Evolutionary conservation across 2,797 vertebrate genomes (phyloP).

Genomic region (Pseudochromis fuscus): DNA sequence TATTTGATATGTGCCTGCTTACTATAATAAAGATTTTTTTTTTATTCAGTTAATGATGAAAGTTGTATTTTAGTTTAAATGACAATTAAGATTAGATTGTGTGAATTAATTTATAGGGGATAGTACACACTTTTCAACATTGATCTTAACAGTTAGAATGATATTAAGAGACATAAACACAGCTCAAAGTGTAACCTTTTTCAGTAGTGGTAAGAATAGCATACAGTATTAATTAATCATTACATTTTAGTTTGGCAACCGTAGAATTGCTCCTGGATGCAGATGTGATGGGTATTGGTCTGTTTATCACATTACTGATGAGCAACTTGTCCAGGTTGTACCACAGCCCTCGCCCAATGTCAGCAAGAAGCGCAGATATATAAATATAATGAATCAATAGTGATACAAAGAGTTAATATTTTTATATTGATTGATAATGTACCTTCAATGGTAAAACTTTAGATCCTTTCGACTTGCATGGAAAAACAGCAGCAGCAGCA

Average conservation of each 20-base stretch:
- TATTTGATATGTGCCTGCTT: not conserved
- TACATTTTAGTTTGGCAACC: not conserved
- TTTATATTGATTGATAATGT: too few relatives aligned
- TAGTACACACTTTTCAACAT: not conserved
- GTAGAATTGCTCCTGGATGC: not conserved
- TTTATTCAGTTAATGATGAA: too few relatives aligned
- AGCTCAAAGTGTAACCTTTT: not conserved
- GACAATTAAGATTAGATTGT: not conserved
- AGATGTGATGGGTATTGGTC: not conserved
- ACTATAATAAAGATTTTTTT: too few relatives aligned
- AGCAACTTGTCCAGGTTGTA: not conserved
- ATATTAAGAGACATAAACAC: not conserved
- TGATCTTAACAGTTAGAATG: not conserved
- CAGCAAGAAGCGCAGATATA: too few relatives aligned
- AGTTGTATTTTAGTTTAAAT: too few relatives aligned
- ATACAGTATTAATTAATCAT: not conserved
- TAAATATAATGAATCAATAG: not conserved
- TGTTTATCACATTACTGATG: too few relatives aligned
- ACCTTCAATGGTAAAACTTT: too few relatives aligned
- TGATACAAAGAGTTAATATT: too few relatives aligned
- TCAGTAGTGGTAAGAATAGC: not conserved
- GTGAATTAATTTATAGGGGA: not conserved
- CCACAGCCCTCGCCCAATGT: not conserved
- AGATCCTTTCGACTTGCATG: too few relatives aligned
- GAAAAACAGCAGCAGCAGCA: slow-evolving; percentile 78